Evolutionary conservation across 2,797 vertebrate genomes (phyloP), one percentile per base, ranked within the genome.

Genomic region (Microcaecilia unicolor): DNA sequence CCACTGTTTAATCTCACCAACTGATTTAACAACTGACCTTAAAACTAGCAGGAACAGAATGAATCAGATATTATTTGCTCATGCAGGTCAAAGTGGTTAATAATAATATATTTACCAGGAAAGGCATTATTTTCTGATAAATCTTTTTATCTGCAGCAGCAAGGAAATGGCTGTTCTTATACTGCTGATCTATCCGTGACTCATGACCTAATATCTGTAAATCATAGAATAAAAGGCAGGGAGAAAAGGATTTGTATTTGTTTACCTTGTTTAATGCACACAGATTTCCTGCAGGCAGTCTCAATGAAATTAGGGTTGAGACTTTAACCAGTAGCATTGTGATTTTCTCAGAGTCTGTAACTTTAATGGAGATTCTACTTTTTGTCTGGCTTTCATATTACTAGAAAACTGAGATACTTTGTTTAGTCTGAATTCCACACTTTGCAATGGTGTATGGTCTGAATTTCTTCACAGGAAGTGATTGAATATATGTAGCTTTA

Each of bases 81-180:
- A 37, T 43, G 28, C 4, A 27, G 10, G 15, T 22, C 10, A 34
- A 10, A 23, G 32, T 39, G 16, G 37, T 66, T 37, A 31, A 35
- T 25, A 45, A 35, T 44, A n/a, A n/a, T n/a, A n/a, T n/a, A 50
- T 44, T 25, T 25, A 35, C 37, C 3, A 23, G 19, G 18, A 24
- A 55, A 43, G 2, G 2, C 6, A 10, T 10, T 36, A 4, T 31
- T 22, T 31, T 42, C 15, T 37, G 34, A 33, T 43, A 40, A 31
- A 36, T 22, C 50, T 38, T 63, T 46, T 52, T 39, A 39, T 53
- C 28, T 35, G 21, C 34, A 50, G 41, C 43, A 62, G 48, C 59
- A 54, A 60, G 32, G n/a, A n/a, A n/a, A n/a, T n/a, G n/a, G n/a
- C n/a, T n/a, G n/a, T n/a, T n/a, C n/a, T n/a, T n/a, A 34, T 13